A percentile compares a stretch with the other conserved stretches of the same genome.
These are phyloP conservation scores for Sycophila texana DNA, from an alignment of 2,888 invertebrate species.

Conservation along the genomic window DNA sequence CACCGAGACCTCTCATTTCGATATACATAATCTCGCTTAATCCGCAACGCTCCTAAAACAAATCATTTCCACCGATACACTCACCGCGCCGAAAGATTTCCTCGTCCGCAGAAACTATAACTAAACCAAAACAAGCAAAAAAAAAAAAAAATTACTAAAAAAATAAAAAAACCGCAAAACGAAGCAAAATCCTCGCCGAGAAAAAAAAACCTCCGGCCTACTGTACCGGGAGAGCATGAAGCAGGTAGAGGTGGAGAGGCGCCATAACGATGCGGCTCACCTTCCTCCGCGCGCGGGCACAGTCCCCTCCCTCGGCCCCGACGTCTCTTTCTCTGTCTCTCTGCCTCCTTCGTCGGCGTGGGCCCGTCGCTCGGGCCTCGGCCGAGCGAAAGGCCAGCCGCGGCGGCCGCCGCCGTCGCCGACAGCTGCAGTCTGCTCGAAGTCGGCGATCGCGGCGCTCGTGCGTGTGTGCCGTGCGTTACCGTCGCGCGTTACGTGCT, in stretches of 20 bases:
- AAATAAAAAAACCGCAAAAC: no score
- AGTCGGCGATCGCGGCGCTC: conserved; percentile 27
- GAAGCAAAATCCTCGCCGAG: no score
- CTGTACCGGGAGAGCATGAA: conserved; percentile 1
- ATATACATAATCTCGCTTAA: no score
- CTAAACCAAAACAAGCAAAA: no score
- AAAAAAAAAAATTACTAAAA: no score
- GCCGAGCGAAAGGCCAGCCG: conserved; percentile 12
- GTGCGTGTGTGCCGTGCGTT: background rate
- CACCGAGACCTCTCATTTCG: no score
- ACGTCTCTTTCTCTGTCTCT: background rate
- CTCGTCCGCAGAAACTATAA: no score
- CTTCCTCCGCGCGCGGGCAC: background rate
- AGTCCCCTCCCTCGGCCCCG: background rate
- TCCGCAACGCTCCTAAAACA: no score
- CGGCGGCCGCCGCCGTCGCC: conserved; percentile 7
- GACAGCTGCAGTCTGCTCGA: conserved; percentile 26
- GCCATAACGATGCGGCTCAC: background rate
- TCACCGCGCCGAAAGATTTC: no score
- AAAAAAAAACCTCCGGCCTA: background rate
- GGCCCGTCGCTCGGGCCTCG: conserved; percentile 31
- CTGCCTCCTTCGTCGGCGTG: background rate
- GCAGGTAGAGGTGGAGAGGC: background rate
- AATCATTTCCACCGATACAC: no score
- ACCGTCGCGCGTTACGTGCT: conserved; percentile 14